These are phyloP conservation scores for Branchipolynoe longqiensis DNA, from an alignment of 2,888 invertebrate species.

Conservation along the genomic window DNA sequence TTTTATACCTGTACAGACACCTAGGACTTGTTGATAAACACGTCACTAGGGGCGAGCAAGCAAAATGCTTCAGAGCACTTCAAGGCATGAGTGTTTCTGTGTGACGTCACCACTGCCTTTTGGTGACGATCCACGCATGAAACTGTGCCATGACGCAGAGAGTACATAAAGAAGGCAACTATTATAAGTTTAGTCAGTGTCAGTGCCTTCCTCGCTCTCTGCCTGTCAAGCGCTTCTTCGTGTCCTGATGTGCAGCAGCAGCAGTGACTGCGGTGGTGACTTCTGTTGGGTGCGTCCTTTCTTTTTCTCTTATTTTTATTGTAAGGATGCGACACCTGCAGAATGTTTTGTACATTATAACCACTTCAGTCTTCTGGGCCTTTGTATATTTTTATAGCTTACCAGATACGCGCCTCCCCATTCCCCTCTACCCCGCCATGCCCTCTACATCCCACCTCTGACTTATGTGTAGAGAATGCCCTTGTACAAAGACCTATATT, in stretches of 20 bases:
- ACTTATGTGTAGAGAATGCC: conserved; percentile 1
- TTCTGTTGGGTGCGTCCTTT: neutral
- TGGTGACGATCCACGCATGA: conserved; percentile 11
- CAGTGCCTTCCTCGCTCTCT: conserved; percentile 41
- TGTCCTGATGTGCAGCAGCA: conserved; percentile 34
- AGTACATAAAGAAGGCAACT: conserved; percentile 18
- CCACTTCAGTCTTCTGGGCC: conserved; percentile 24
- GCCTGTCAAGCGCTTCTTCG: too few relatives aligned
- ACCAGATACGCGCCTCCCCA: neutral
- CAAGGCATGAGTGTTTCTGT: neutral
- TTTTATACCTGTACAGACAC: too few relatives aligned
- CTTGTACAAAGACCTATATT: conserved; percentile 51
- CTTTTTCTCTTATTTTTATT: too few relatives aligned
- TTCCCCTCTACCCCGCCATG: neutral
- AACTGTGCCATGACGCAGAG: conserved; percentile 17
- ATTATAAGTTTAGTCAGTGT: conserved; percentile 51
- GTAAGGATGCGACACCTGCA: neutral
- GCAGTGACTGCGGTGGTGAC: neutral
- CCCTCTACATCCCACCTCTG: neutral
- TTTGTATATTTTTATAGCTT: conserved; percentile 57
- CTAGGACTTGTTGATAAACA: too few relatives aligned
- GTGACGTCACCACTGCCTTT: conserved; percentile 53
- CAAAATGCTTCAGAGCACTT: conserved; percentile 25
- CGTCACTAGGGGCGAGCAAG: neutral
- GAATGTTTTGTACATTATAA: conserved; percentile 15